Evolutionary conservation across 2,113 vertebrate genomes (phyloP).

Genomic region (Tupaia tana): DNA sequence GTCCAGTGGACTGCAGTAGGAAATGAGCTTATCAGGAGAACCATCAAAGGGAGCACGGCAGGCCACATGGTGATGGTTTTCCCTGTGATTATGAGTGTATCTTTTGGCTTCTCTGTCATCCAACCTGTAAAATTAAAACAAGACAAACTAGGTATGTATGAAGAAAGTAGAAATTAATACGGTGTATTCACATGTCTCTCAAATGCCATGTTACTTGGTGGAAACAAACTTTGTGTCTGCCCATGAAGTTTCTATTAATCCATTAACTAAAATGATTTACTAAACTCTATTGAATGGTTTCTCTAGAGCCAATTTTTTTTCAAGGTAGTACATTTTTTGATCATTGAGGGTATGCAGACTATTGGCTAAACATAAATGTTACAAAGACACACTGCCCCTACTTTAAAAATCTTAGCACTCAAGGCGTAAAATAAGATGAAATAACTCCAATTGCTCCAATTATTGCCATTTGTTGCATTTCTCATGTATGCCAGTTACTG

Average conservation of each 20-base stretch:
- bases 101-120: background rate
- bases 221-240: background rate
- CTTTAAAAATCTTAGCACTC: background rate
- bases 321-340: background rate
- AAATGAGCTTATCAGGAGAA: background rate
- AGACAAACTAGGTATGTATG: background rate
- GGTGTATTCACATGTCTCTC: background rate
- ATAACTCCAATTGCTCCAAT: background rate
- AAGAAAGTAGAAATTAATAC: background rate
- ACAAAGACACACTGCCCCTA: background rate
- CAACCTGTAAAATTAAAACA: background rate
- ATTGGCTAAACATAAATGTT: accelerated
- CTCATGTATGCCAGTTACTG: background rate
- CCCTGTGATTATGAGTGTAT: background rate
- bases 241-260: background rate
- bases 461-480: background rate
- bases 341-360: background rate
- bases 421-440: background rate
- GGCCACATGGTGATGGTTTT: background rate
- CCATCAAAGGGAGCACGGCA: accelerated
- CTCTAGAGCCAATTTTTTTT: background rate
- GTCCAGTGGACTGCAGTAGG: accelerated
- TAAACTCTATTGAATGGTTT: background rate
- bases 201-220: background rate
- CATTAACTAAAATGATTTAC: slow-evolving; percentile 6